phyloP scores from a whole-genome alignment of 2,113 vertebrate species.

The Bos indicus region DNA sequence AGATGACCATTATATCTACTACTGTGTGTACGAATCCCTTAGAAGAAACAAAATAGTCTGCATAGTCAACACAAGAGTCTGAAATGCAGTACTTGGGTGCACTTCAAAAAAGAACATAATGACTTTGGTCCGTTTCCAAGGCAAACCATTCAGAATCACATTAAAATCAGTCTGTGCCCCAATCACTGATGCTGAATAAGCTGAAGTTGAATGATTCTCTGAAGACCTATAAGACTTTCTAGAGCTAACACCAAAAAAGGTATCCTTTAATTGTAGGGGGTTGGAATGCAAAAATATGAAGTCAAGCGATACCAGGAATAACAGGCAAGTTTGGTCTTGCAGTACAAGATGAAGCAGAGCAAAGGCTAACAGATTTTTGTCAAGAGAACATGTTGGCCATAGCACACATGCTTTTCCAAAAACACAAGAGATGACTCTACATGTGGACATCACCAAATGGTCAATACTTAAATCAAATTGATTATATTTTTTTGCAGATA shows the following conservation, averaged over 20 bases:
- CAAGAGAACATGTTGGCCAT: neutral
- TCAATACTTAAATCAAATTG: neutral
- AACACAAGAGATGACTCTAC: neutral
- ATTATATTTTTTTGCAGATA: neutral
- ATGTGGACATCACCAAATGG: neutral
- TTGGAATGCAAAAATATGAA: neutral
- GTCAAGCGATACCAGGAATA: neutral
- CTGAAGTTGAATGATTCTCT: neutral
- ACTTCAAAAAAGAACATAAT: neutral
- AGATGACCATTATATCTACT: neutral
- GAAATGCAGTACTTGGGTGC: neutral
- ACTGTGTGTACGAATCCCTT: neutral
- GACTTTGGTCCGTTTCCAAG: neutral
- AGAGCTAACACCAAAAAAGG: neutral
- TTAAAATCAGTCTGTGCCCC: neutral
- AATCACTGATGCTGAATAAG: neutral
- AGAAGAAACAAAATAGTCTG: neutral
- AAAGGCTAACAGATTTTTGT: neutral
- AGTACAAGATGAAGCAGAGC: neutral
- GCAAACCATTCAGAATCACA: neutral
- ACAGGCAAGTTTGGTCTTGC: neutral
- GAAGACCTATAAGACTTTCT: neutral
- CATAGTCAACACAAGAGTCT: neutral
- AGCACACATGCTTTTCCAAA: neutral
- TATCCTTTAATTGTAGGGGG: neutral